Conservation (phyloP, 2,797 vertebrate species). For the Tapera naevia region DNA sequence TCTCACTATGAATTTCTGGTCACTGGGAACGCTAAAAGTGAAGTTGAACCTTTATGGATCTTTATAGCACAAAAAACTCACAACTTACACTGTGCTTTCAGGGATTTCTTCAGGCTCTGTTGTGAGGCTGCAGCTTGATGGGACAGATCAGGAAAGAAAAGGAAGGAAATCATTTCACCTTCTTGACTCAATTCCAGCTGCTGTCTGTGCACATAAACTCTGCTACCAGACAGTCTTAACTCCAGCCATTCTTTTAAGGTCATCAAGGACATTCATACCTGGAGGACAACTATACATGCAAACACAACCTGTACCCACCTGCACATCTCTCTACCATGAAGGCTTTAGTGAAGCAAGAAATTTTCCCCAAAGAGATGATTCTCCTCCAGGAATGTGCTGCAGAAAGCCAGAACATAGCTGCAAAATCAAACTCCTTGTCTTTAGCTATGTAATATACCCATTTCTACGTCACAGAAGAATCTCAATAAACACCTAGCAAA, state of each 20-base stretch:
- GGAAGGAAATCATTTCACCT: not conserved
- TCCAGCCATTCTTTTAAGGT: not conserved
- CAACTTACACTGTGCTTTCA: not conserved
- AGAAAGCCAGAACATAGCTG: not conserved
- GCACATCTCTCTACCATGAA: not conserved
- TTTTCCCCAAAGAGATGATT: not conserved
- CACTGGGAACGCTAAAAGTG: not conserved
- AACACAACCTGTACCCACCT: not conserved
- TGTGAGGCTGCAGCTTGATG: not conserved
- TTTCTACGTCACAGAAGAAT: not conserved
- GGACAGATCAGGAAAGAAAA: not conserved
- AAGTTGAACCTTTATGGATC: not conserved
- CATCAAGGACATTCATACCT: not conserved
- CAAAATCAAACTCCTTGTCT: not conserved
- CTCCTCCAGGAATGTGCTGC: fast-evolving
- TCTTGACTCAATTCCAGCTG: not conserved
- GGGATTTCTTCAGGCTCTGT: not conserved
- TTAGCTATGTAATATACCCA: not conserved
- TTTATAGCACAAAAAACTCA: not conserved
- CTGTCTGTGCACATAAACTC: not conserved
- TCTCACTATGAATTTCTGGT: not conserved
- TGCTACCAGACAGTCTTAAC: not conserved
- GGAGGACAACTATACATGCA: not conserved
- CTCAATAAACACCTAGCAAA: not conserved
- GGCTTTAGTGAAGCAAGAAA: not conserved